Conservation (phyloP, 2,888 invertebrate genomes). For the Hirtodrosophila alboralis region DNA sequence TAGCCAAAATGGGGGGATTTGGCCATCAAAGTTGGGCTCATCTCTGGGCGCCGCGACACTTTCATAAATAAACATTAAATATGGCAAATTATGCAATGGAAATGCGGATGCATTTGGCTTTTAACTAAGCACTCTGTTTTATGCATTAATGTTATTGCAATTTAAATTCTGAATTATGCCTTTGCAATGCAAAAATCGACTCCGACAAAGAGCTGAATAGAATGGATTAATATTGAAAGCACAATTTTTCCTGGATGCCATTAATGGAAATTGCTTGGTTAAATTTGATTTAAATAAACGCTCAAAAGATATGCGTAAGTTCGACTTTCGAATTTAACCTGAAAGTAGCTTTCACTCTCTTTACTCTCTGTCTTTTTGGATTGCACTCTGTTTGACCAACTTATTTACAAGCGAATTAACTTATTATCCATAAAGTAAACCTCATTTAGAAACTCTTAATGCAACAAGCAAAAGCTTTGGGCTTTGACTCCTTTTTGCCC, state of each 20-base stretch:
- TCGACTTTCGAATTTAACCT: slow-evolving; percentile 11
- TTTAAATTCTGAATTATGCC: slow-evolving; percentile 72
- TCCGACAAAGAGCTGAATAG: slow-evolving; percentile 3
- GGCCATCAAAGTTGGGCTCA: slow-evolving; percentile 43
- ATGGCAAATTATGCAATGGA: slow-evolving; percentile 67
- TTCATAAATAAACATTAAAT: slow-evolving; percentile 74
- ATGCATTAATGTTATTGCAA: slow-evolving; percentile 68
- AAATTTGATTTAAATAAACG: slow-evolving; percentile 2
- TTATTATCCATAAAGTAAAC: slow-evolving; percentile 79
- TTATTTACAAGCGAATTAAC: slow-evolving; percentile 78
- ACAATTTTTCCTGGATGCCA: background rate
- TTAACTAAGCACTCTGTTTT: slow-evolving; percentile 50
- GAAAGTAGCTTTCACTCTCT: slow-evolving; percentile 3
- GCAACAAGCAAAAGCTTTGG: slow-evolving; percentile 57
- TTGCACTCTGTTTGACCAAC: slow-evolving; percentile 45
- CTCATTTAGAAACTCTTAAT: slow-evolving; percentile 70
- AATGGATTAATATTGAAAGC: too few species aligned
- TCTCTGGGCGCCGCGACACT: slow-evolving; percentile 55
- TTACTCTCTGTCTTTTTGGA: slow-evolving; percentile 2
- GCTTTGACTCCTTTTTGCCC: slow-evolving; percentile 34
- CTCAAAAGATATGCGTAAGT: slow-evolving; percentile 7
- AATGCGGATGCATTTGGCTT: slow-evolving; percentile 52
- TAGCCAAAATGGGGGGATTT: slow-evolving; percentile 40
- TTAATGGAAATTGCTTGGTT: slow-evolving; percentile 3
- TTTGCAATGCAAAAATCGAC: slow-evolving; percentile 53